Evolutionary conservation across 2,888 invertebrate genomes (phyloP).

Genomic region (Nephrotoma flavescens): DNA sequence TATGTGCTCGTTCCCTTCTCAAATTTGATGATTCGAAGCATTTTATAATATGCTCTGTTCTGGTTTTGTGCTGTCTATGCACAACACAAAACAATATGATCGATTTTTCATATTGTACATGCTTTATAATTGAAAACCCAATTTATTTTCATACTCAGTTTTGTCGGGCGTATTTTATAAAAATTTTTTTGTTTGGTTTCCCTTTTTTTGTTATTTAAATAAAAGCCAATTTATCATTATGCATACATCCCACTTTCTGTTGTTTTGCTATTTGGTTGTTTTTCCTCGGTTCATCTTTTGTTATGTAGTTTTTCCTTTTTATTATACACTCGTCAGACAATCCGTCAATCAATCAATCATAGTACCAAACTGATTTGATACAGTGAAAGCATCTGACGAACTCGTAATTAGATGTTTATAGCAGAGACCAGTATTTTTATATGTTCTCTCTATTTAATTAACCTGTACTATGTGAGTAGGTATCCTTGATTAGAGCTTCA

Average conservation of each 20-base stretch:
- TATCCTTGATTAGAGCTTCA: too few species aligned
- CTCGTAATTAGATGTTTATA: too few species aligned
- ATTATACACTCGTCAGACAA: not conserved
- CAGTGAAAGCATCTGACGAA: not conserved
- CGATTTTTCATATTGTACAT: not conserved
- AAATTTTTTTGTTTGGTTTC: not conserved
- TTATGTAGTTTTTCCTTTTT: not conserved
- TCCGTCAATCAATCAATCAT: not conserved
- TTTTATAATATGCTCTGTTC: not conserved
- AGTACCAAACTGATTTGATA: not conserved
- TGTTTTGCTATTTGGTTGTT: not conserved
- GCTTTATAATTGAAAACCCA: not conserved
- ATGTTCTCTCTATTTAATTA: too few species aligned
- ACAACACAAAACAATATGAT: not conserved
- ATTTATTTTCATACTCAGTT: not conserved
- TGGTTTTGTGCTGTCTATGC: not conserved
- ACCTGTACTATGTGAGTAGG: too few species aligned
- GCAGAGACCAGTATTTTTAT: too few species aligned
- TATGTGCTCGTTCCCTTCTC: not conserved
- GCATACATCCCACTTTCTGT: not conserved
- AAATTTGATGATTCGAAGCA: not conserved
- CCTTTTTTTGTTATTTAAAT: not conserved
- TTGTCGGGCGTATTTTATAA: not conserved
- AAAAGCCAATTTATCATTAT: not conserved
- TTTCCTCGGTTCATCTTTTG: not conserved